Evolutionary conservation across 1,140 invertebrate genomes (phyloP).

Genomic region (Dermatophagoides farinae): DNA sequence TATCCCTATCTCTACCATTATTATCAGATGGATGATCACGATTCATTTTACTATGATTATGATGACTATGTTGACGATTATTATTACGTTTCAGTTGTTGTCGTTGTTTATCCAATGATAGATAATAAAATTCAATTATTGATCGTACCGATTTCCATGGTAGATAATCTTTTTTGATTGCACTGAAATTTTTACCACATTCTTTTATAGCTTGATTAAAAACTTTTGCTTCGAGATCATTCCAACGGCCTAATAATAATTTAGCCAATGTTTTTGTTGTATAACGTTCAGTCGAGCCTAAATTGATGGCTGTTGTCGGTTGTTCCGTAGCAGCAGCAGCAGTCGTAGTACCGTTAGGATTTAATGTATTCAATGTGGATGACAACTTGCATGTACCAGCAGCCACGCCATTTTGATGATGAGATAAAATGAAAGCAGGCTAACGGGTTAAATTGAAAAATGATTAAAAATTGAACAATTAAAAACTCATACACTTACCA

Average conservation of each 20-base stretch:
- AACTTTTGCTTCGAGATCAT: conserved; percentile 17
- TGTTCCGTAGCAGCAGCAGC: neutral
- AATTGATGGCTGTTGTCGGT: neutral
- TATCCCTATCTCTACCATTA: too few species aligned
- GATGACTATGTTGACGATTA: too few species aligned
- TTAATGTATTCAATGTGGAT: neutral
- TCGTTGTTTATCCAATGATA: conserved; percentile 11
- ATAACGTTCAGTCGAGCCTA: neutral
- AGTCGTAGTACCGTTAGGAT: neutral
- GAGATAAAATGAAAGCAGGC: neutral
- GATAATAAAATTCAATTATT: conserved; percentile 21
- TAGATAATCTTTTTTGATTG: conserved; percentile 22
- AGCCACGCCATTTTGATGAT: neutral
- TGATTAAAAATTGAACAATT: neutral
- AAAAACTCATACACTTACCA: neutral
- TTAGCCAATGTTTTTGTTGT: neutral
- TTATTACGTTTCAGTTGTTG: neutral
- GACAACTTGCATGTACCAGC: too few species aligned
- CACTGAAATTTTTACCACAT: conserved; percentile 22
- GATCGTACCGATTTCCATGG: conserved; percentile 20
- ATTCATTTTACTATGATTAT: too few species aligned
- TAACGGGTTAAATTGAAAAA: neutral
- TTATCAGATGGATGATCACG: too few species aligned
- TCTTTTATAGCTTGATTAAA: conserved; percentile 20
- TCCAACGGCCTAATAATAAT: conserved; percentile 16